phyloP scores from a whole-genome alignment of 2,797 vertebrate genomes.

The Serranus cabrilla region DNA sequence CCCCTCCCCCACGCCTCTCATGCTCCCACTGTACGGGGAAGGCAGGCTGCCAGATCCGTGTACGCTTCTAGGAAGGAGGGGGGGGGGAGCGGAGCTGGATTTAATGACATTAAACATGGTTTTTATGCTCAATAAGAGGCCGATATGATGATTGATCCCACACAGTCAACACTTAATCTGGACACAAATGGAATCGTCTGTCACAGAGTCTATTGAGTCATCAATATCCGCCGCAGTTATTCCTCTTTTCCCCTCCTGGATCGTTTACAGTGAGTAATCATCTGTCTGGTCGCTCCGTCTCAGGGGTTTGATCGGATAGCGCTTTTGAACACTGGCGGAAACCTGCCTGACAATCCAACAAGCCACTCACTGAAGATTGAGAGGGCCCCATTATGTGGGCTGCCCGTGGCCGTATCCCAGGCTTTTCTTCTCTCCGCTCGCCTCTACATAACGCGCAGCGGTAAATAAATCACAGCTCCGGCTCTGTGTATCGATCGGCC shows the following conservation, averaged over 20 bases:
- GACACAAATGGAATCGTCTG: constrained; percentile 96
- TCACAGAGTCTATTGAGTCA: constrained; percentile 98
- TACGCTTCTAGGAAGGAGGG: constrained; percentile 32
- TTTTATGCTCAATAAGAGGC: constrained; percentile 97
- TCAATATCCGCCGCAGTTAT: constrained; percentile 91
- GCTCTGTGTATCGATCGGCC: constrained; percentile 97
- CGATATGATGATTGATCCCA: constrained; percentile 96
- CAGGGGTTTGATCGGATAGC: constrained; percentile 94
- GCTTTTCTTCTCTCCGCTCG: constrained; percentile 69
- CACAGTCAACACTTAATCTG: constrained; percentile 94
- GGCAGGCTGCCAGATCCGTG: constrained; percentile 92
- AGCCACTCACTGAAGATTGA: constrained; percentile 94
- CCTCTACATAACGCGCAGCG: constrained; percentile 96
- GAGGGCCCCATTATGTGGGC: constrained; percentile 95
- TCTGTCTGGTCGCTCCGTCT: constrained; percentile 94
- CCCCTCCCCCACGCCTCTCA: constrained; percentile 61
- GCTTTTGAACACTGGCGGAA: constrained; percentile 93
- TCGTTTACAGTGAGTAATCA: constrained; percentile 99
- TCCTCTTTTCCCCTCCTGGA: constrained; percentile 85
- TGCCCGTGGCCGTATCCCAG: constrained; percentile 93
- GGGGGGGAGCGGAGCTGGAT: constrained; percentile 81
- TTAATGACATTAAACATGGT: constrained; percentile 98
- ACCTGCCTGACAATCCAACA: constrained; percentile 95
- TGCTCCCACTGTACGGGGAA: constrained; percentile 23
- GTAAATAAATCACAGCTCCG: constrained; percentile 97